Evolutionary conservation across 2,888 invertebrate species (phyloP), one percentile per base, ranked within the genome.

Genomic region (Catocala nupta): DNA sequence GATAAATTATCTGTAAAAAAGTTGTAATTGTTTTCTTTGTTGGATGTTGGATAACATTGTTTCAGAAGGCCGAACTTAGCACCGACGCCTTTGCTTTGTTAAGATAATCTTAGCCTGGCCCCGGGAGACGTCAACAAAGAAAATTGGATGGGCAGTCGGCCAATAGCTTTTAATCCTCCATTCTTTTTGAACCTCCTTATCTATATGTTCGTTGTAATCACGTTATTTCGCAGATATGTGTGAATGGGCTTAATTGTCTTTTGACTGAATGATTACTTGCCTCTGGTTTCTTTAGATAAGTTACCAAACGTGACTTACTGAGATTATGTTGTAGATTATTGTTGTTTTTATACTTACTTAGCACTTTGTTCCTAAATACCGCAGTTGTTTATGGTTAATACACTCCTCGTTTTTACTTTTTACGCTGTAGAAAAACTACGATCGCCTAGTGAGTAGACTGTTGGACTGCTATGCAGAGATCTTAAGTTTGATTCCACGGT

Each of bases 81-180:
- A 77, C 73, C 75, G 75, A 81, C 83, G 86, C 85, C 87, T 89
- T 89, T 85, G 90, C 90, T 91, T 92, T 93, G 92, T 90, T 93
- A 90, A 90, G 92, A 93, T 93, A 90, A 94, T 93, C 92, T 90
- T 83, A 84, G 87, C 85, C 85, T 79, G 84, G 85, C 87, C 92
- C 89, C 91, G 57, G 48, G 91, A 87, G 92, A 91, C 91, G 87
- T 92, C 91, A 92, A 92, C 93, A 93, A 93, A 93, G 93, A 90
- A 93, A 91, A 94, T 94, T 92, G 93, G 93, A 93, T 93, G 92
- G 93, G 93, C 93, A 93, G 91, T 85, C 88, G 86, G 92, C 92
- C 93, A 93, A 92, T 93, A 87, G 89, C 91, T 90, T 91, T 92
- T 92, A 93, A 92, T 93, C 89, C 88, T 83, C 80, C 76, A 88